Conservation (phyloP, 2,888 invertebrate species). For the Drosophila prolongata region DNA sequence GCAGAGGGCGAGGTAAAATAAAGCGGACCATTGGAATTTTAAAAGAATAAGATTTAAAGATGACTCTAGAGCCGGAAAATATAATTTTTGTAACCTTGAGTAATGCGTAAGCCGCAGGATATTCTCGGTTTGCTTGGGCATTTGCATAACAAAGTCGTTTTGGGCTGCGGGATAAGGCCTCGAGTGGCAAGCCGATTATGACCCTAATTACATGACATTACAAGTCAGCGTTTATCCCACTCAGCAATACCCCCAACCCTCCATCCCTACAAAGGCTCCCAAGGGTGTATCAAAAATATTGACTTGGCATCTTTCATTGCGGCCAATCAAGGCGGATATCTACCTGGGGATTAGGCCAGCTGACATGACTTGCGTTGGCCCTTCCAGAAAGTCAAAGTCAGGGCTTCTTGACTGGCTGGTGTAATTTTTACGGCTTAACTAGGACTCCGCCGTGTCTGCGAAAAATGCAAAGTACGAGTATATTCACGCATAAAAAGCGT, state of each 20-base stretch:
- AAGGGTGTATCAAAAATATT: slow-evolving; percentile 60
- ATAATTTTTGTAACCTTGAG: not conserved
- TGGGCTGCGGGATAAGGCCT: slow-evolving; percentile 52
- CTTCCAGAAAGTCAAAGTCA: slow-evolving; percentile 4
- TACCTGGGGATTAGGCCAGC: slow-evolving; percentile 81
- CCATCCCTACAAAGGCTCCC: slow-evolving; percentile 10
- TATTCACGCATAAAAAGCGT: slow-evolving; percentile 65
- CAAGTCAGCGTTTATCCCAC: slow-evolving; percentile 71
- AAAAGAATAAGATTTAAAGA: not conserved
- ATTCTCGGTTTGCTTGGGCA: slow-evolving; percentile 20
- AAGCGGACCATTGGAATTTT: not conserved
- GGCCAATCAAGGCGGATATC: slow-evolving; percentile 59
- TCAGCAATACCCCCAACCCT: slow-evolving; percentile 31
- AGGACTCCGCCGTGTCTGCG: slow-evolving; percentile 55
- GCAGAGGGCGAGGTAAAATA: not conserved
- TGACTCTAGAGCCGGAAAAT: not conserved
- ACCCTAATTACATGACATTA: slow-evolving; percentile 83
- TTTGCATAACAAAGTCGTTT: slow-evolving; percentile 77
- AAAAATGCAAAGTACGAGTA: slow-evolving; percentile 67
- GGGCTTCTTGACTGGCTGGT: slow-evolving; percentile 57
- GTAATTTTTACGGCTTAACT: slow-evolving; percentile 76
- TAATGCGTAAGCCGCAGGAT: slow-evolving; percentile 2
- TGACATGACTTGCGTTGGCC: slow-evolving; percentile 80
- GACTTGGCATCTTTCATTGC: slow-evolving; percentile 62
- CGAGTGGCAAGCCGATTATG: slow-evolving; percentile 82